These are phyloP conservation scores for Pitta sordida DNA, from an alignment of 2,113 vertebrate genomes.

Conservation along the genomic window DNA sequence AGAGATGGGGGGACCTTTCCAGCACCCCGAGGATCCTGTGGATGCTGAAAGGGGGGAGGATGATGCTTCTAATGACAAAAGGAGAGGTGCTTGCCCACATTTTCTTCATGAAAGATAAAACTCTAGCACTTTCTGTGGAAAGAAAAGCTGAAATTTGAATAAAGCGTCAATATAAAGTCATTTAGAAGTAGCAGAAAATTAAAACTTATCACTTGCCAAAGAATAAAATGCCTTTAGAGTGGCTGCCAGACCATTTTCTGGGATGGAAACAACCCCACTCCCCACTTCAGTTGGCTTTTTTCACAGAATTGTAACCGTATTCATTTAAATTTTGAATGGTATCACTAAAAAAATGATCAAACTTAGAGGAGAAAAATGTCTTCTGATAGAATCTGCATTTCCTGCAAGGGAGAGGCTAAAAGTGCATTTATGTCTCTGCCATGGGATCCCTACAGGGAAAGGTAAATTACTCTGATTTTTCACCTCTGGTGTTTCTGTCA, in stretches of 20 bases:
- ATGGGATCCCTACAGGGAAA: background rate
- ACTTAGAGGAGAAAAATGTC: background rate
- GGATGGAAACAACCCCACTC: background rate
- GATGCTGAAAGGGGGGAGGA: no score
- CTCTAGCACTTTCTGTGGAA: background rate
- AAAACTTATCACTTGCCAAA: background rate
- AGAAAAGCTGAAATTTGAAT: background rate
- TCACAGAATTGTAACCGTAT: background rate
- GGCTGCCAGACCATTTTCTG: background rate
- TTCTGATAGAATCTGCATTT: background rate
- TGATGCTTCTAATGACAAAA: background rate
- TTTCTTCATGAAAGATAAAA: background rate
- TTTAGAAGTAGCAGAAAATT: background rate
- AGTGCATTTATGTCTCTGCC: background rate
- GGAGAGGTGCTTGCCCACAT: background rate
- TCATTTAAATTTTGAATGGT: background rate
- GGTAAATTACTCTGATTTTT: background rate
- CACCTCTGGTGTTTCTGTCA: background rate
- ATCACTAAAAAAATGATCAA: background rate
- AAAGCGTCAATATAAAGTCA: background rate
- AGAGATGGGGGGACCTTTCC: background rate
- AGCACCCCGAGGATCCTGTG: rapidly evolving
- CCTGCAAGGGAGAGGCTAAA: background rate
- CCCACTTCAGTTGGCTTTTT: background rate
- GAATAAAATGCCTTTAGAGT: background rate